Evolutionary conservation across 1,140 invertebrate species (phyloP).

Genomic region (Rhopalosiphum maidis): DNA sequence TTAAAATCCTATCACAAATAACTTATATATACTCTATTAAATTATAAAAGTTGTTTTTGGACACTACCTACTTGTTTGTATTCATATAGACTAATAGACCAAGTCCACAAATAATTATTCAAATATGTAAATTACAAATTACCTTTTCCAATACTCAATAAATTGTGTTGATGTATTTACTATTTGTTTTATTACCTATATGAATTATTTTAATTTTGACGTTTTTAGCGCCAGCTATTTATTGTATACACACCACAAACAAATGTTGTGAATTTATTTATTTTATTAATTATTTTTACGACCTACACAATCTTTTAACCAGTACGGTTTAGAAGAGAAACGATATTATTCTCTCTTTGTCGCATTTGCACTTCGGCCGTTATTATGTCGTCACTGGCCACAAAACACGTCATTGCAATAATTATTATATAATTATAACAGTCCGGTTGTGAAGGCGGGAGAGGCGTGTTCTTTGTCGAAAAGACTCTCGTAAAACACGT

Average conservation of each 20-base stretch:
- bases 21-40: neutral
- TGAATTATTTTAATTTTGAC: neutral
- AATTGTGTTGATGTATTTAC: neutral
- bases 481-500: neutral
- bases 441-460: neutral
- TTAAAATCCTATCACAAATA: neutral
- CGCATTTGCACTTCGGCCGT: neutral
- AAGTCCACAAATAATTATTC: neutral
- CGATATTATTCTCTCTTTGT: neutral
- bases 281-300: neutral
- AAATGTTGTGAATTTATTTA: neutral
- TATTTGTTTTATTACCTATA: neutral
- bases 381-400: neutral
- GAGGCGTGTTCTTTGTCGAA: neutral
- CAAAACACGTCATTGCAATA: neutral
- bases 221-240: neutral
- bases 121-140: neutral
- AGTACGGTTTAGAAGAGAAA: neutral
- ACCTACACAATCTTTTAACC: neutral
- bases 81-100: neutral
- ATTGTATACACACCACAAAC: neutral
- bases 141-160: neutral
- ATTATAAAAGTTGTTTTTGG: neutral
- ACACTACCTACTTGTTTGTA: neutral
- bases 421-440: neutral